These are phyloP conservation scores for Megaptera novaeangliae DNA, from an alignment of 2,113 vertebrate species.

Conservation along the genomic window DNA sequence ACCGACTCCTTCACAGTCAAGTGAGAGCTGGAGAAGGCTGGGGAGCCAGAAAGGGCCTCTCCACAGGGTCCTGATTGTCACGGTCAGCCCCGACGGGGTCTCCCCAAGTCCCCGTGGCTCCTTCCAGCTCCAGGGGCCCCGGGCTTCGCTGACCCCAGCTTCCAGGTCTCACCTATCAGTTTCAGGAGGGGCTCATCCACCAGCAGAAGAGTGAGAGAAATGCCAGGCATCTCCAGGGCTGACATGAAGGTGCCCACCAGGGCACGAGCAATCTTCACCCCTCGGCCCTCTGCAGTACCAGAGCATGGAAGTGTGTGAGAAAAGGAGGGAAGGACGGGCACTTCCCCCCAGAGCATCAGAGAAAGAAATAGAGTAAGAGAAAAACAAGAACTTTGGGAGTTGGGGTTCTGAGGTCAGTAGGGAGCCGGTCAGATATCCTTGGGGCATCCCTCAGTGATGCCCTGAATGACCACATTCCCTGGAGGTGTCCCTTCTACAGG, in stretches of 20 bases:
- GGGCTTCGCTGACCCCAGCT: neutral
- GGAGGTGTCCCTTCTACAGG: no score
- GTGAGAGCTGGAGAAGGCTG: neutral
- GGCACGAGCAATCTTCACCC: conserved; percentile 83
- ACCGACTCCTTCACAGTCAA: neutral
- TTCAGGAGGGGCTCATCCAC: conserved; percentile 81
- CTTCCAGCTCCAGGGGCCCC: neutral
- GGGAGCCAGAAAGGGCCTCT: neutral
- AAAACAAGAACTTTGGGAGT: neutral
- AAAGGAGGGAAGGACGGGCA: neutral
- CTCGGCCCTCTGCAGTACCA: conserved; percentile 81
- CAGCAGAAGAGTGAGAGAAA: conserved; percentile 91
- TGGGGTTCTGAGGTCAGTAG: neutral
- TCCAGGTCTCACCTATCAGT: conserved; percentile 86
- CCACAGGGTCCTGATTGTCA: neutral
- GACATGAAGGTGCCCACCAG: conserved; percentile 95
- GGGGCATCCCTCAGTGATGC: neutral
- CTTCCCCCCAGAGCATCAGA: neutral
- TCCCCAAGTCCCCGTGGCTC: neutral
- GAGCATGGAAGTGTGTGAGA: neutral
- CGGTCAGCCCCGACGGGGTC: neutral
- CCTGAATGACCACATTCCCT: neutral
- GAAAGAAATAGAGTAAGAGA: neutral
- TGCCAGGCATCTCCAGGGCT: conserved; percentile 92
- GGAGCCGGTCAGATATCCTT: neutral